A percentile compares a stretch with the other conserved stretches of the same genome.
phyloP scores from a whole-genome alignment of 2,888 invertebrate genomes.

The Pocota personata region DNA sequence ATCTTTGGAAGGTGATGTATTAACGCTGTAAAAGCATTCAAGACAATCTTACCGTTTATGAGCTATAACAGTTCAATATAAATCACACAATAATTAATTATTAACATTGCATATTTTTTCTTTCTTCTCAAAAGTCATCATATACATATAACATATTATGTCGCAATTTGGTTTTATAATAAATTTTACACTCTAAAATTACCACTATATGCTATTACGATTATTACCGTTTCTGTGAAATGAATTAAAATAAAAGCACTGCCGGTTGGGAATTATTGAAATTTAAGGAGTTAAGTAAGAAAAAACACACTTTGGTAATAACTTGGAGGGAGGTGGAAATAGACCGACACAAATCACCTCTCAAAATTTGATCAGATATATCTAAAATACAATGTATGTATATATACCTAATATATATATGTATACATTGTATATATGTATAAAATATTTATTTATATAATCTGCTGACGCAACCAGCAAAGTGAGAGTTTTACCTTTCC shows the following conservation, averaged over 20 bases:
- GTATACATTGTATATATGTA: conserved; percentile 28
- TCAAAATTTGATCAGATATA: conserved; percentile 29
- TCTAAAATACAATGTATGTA: conserved; percentile 32
- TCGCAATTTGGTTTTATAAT: conserved; percentile 33
- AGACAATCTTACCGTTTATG: conserved; percentile 25
- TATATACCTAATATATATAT: conserved; percentile 22
- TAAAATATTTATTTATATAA: conserved; percentile 33
- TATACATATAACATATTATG: not conserved
- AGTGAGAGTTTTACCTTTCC: conserved; percentile 40
- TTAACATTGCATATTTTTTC: not conserved
- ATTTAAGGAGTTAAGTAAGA: not conserved
- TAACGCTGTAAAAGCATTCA: conserved; percentile 31
- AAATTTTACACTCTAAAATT: conserved; percentile 36
- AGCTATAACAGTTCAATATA: conserved; percentile 39
- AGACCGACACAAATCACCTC: not conserved
- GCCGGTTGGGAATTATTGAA: conserved; percentile 6
- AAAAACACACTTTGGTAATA: conserved; percentile 6
- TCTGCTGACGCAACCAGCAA: conserved; percentile 37
- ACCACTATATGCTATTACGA: conserved; percentile 34
- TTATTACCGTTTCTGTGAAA: conserved; percentile 19
- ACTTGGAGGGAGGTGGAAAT: not conserved
- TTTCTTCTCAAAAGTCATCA: conserved; percentile 2
- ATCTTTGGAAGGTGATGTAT: conserved; percentile 53
- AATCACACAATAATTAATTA: conserved; percentile 38
- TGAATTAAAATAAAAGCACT: conserved; percentile 24